Evolutionary conservation across 1,140 invertebrate genomes (phyloP).

Genomic region (Megathymus violae): DNA sequence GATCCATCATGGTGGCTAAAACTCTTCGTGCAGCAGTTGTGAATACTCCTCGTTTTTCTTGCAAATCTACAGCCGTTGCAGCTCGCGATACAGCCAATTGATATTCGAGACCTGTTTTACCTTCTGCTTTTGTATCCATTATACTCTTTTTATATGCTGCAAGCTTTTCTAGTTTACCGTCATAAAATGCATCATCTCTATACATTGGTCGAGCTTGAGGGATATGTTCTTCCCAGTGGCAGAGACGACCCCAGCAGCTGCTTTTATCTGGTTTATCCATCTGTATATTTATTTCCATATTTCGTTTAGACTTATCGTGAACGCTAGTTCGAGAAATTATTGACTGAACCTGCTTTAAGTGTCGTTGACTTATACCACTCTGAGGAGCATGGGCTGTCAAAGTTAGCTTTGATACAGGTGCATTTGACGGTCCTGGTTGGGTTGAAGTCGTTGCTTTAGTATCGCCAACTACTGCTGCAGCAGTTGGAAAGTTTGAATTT

Average conservation of each 20-base stretch:
- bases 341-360: constrained; percentile 73
- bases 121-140: constrained; percentile 47
- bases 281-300: constrained; percentile 52
- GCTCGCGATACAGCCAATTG: constrained; percentile 73
- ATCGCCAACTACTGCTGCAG: constrained; percentile 61
- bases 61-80: constrained; percentile 64
- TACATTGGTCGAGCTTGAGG: constrained; percentile 88
- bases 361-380: constrained; percentile 61
- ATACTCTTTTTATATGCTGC: constrained; percentile 89
- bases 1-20: constrained; percentile 77
- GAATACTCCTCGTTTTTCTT: constrained; percentile 67
- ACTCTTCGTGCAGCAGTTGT: constrained; percentile 71
- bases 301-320: constrained; percentile 57
- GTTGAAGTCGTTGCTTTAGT: constrained; percentile 27
- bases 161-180: constrained; percentile 89
- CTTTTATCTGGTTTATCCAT: constrained; percentile 51
- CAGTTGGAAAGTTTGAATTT: constrained; percentile 72
- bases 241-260: constrained; percentile 58
- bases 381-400: constrained; percentile 59
- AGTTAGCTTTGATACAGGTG: constrained; percentile 58
- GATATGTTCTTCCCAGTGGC: constrained; percentile 67
- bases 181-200: constrained; percentile 94
- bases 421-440: constrained; percentile 60
- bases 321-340: constrained; percentile 65
- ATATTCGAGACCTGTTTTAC: constrained; percentile 75